Evolutionary conservation across 2,888 invertebrate genomes (phyloP), one percentile per base, ranked within the genome.

Genomic region (Callyntrura guangdongensis): DNA sequence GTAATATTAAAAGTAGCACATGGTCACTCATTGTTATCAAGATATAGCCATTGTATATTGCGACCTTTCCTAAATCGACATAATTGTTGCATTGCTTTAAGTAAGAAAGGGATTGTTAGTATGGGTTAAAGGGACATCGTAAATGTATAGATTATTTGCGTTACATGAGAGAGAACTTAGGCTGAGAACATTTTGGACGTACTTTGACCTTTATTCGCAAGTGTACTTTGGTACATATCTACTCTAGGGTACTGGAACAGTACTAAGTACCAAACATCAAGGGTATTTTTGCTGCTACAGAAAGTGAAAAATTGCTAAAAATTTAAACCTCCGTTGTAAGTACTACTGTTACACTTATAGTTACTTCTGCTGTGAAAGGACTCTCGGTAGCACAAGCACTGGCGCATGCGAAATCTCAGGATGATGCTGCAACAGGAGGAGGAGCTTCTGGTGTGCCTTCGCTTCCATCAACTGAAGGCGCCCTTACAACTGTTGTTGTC

Each of bases 401-500:
- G 83, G 64, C 64, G 45, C 87, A 91, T 12, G 79, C 87, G 83
- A 83, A 82, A 87, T 87, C 91, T 91, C 91, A 91, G 67, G 91
- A 91, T 87, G 87, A 87, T 14, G 86, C 22, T 67, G 53, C 77
- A 25, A 67, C 79, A 56, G 83, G 20, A 64, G 83, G 20, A 64
- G 87, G 79, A 56, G 91, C 77, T 64, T 91, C 91, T 49, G 84
- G 22, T 86, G 56, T 82, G 45, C 36, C 72, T 61, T 74, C 85
- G 61, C 85, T 90, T 47, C 67, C 64, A 22, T 89, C 91, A 0
- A 79, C 86, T 2, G 90, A 56, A 9, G 93, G 92, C 9, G 93
- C 91, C 49, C 92, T 72, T 59, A 92, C 89, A 25, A 92, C 89
- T 25, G 93, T 92, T 6, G 92, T 84, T 17, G 92, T 72, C 1